These are phyloP conservation scores for Lepus europaeus DNA, from an alignment of 2,113 vertebrate genomes.

Conservation along the genomic window DNA sequence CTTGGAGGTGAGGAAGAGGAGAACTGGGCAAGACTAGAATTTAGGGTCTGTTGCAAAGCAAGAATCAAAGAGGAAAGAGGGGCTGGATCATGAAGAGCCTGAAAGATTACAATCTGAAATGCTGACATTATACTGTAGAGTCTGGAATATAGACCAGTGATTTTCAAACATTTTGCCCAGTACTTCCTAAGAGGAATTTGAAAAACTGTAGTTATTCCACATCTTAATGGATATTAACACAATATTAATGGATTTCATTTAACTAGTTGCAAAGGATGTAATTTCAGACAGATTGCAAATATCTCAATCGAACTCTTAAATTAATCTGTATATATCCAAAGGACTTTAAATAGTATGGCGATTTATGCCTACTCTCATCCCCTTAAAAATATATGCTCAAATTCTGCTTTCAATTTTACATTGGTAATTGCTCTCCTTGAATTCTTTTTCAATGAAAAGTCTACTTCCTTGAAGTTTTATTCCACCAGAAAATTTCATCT, in stretches of 20 bases:
- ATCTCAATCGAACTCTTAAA: not conserved
- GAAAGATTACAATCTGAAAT: not conserved
- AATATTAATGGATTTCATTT: not conserved
- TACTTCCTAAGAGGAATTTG: not conserved
- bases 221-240: not conserved
- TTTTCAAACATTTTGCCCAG: not conserved
- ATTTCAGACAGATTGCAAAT: not conserved
- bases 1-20: not conserved
- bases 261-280: not conserved
- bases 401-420: not conserved
- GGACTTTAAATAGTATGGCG: not conserved
- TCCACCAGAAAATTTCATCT: slow-evolving; percentile 18
- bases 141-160: not conserved
- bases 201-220: not conserved
- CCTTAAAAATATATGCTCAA: not conserved
- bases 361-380: not conserved
- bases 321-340: not conserved
- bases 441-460: slow-evolving; percentile 27
- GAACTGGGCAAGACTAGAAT: not conserved
- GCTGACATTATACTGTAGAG: fast-evolving
- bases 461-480: slow-evolving; percentile 3
- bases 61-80: not conserved
- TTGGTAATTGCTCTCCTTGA: slow-evolving; percentile 19
- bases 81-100: fast-evolving
- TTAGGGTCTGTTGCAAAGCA: not conserved